A percentile compares a stretch with the other conserved stretches of the same genome.
phyloP scores from a whole-genome alignment of 2,888 invertebrate genomes.

The Brachypterus glaber region DNA sequence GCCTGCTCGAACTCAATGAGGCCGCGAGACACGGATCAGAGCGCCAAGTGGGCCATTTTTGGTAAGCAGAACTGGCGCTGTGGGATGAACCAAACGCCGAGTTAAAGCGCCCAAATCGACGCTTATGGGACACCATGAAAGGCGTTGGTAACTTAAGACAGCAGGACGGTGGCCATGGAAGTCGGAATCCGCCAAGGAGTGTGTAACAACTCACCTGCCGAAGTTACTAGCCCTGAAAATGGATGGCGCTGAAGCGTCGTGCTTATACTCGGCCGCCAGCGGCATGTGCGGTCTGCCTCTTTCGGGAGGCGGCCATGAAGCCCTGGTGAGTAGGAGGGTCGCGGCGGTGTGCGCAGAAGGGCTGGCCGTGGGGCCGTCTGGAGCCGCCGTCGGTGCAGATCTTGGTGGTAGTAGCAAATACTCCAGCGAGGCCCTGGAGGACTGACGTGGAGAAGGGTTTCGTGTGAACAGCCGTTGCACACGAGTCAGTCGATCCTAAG shows the following conservation, averaged over 20 bases:
- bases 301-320: constrained; percentile 39
- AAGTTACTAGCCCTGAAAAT: constrained; percentile 56
- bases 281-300: constrained; percentile 29
- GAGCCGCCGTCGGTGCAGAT: constrained; percentile 47
- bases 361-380: constrained; percentile 47
- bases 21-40: constrained; percentile 45
- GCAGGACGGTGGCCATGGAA: constrained; percentile 69
- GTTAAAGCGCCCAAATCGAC: constrained; percentile 57
- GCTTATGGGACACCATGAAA: constrained; percentile 53
- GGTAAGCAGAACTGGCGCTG: constrained; percentile 74
- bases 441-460: constrained; percentile 42
- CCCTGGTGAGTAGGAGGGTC: constrained; percentile 53
- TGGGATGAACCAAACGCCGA: constrained; percentile 65
- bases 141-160: constrained; percentile 47
- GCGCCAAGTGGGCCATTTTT: constrained; percentile 64
- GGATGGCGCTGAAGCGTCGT: constrained; percentile 52
- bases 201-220: constrained; percentile 49
- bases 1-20: constrained; percentile 48
- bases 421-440: constrained; percentile 53
- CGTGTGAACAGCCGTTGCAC: constrained; percentile 11
- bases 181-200: constrained; percentile 58
- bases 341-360: constrained; percentile 52
- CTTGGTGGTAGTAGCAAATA: constrained; percentile 60
- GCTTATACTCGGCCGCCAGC: constrained; percentile 42
- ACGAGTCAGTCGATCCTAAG: neutral